phyloP scores from a whole-genome alignment of 2,888 invertebrate genomes.

The Mythimna albipuncta region DNA sequence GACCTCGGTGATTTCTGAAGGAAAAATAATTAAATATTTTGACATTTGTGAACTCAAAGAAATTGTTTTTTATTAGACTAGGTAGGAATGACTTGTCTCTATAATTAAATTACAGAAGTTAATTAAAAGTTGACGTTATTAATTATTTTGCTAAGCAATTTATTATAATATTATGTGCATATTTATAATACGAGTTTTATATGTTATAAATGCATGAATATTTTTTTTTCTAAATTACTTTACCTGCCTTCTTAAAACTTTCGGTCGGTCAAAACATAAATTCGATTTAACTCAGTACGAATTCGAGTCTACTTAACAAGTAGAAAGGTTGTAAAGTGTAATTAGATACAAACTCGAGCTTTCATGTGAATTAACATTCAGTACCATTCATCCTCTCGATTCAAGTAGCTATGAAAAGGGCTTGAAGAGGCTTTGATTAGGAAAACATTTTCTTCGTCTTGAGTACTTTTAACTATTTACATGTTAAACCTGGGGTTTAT shows the following conservation, averaged over 20 bases:
- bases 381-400: constrained; percentile 77
- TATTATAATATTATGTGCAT: neutral
- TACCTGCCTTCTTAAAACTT: constrained; percentile 5
- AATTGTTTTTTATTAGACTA: neutral
- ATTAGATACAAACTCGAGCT: constrained; percentile 66
- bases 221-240: neutral
- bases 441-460: constrained; percentile 78
- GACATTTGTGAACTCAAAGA: neutral
- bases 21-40: neutral
- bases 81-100: neutral
- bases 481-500: constrained; percentile 37
- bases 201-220: neutral
- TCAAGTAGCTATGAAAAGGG: constrained; percentile 78
- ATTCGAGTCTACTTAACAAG: constrained; percentile 43
- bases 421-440: constrained; percentile 69
- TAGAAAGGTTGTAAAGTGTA: constrained; percentile 62
- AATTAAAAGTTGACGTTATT: neutral
- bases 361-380: constrained; percentile 78
- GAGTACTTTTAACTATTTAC: constrained; percentile 57
- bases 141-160: neutral
- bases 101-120: neutral
- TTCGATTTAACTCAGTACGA: constrained; percentile 42
- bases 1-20: neutral
- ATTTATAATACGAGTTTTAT: too few relatives aligned
- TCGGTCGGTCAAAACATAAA: constrained; percentile 28